Base-by-base conservation (phyloP, 64 coral and sea anemone genomes). In the Porites australiensis region DNA sequence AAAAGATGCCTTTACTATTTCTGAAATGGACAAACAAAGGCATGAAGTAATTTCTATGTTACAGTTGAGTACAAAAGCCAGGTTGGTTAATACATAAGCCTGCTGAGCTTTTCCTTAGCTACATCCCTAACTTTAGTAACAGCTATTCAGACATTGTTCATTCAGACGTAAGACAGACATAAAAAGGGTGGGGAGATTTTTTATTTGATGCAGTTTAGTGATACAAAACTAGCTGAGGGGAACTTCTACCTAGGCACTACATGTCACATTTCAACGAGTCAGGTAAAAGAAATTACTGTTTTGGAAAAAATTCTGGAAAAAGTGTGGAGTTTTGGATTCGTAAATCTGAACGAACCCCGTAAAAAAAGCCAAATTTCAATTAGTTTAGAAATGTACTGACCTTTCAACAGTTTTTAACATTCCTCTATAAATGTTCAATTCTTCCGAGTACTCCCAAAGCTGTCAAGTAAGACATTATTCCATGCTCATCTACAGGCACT, bases 401-500 rank as follows among this genome's bases (percentile, higher is more conserved):
- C 12, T 50, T 37, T 75, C 20, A 75, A 75, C 45, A 37, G 45
- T 48, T 48, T 75, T 48, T 37, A 48, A 37, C 21, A 43, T 22
- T 11, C 10, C 46, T 22, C 5, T 13, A 14, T 75, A 14, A 52
- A 4, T 79, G 77, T 53, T 1, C 49, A 50, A 87, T 3, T 70
- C 84, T 87, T 70, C 14, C 7, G 22, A 71, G 70, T 72, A 70
- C 64, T 70, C 19, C 64, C 15, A 87, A 27, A 14, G 84, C 84
- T 87, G 45, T 50, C 65, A 87, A 12, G 70, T 87, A 72, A 21
- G 64, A 14, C 44, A 70, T 70, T 11, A 87, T 87, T 57, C 84
- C 84, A 72, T 87, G 46, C 52, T 72, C 84, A 72, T 87, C 84
- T 43, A 52, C 37, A 8, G 84, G 64, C 50, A 87, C 52, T 70